Base-by-base conservation (phyloP, 64 coral and sea anemone genomes). In the Porites australiensis region DNA sequence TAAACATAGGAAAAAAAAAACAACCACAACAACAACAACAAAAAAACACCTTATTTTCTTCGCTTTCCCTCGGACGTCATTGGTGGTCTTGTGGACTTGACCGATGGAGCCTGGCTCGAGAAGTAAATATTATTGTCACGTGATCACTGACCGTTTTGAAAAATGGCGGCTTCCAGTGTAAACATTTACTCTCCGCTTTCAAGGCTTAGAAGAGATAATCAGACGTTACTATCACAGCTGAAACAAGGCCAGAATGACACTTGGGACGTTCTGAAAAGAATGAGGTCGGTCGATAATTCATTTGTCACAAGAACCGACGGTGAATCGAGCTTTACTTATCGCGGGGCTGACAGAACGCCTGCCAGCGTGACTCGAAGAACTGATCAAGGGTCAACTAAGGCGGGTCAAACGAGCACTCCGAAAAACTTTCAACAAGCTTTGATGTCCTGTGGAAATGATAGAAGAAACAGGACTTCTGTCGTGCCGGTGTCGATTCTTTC, bases 161-260 rank as follows among this genome's bases (percentile, higher is more conserved):
- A 93, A 74, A 96, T 96, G 95, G 95, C 95, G 91, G 95, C 80
- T 70, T n/a, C 66, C 10, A 85, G 44, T 89, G 87, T 86, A 90
- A 96, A 96, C 87, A 93, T 84, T 85, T 75, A 93, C 44, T 93
- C 95, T 45, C 87, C 95, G 15, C 86, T 85, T 81, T 88, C 79
- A 48, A 80, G 74, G 79, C 91, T 96, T 64, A 93, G 91, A 79
- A 50, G 89, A 50, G 92, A 88, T 74, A 96, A 96, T 86, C 77
- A 82, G 66, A 89, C 79, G 79, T 86, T 96, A 58, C 47, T 96
- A 47, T 71, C 60, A 58, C 88, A 71, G 69, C 63, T 96, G 71
- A 82, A 60, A 90, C 87, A 93, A 86, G 91, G 91, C 3, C 95
- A 96, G 61, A 52, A 89, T 66, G 95, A 96, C 77, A 89, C 82